These are phyloP conservation scores for Epinephelus awoara DNA, from an alignment of 2,797 vertebrate genomes.

Conservation along the genomic window DNA sequence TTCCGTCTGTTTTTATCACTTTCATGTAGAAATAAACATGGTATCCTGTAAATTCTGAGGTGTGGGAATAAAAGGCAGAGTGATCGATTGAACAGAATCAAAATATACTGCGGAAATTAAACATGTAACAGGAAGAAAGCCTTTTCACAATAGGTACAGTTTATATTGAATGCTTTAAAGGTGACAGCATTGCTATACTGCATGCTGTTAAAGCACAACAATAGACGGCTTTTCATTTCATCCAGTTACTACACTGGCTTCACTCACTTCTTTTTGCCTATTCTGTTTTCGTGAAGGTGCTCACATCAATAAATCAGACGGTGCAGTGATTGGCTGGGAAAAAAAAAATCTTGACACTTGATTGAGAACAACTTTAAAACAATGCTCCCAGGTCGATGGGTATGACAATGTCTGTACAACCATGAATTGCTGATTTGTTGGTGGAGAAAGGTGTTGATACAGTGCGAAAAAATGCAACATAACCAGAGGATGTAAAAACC, in stretches of 20 bases:
- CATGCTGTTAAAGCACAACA: slow-evolving; percentile 17
- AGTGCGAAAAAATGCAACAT: not conserved
- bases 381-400: slow-evolving; percentile 12
- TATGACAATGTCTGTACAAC: not conserved
- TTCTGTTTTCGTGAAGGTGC: slow-evolving; percentile 15
- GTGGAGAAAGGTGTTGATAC: not conserved
- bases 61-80: slow-evolving; percentile 28
- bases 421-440: slow-evolving; percentile 10
- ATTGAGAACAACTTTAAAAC: slow-evolving; percentile 24
- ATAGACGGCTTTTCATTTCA: slow-evolving; percentile 2
- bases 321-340: slow-evolving; percentile 18
- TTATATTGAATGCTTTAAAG: not conserved
- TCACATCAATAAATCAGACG: slow-evolving; percentile 51
- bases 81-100: not conserved
- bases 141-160: not conserved
- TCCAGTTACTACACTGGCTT: not conserved
- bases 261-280: slow-evolving; percentile 1
- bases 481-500: not conserved
- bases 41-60: slow-evolving; percentile 19
- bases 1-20: slow-evolving; percentile 27
- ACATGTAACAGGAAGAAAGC: not conserved
- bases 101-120: not conserved
- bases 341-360: slow-evolving; percentile 14
- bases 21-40: slow-evolving; percentile 43
- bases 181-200: not conserved